Evolutionary conservation across 2,113 vertebrate species (phyloP).

Genomic region (Grantiella picta): DNA sequence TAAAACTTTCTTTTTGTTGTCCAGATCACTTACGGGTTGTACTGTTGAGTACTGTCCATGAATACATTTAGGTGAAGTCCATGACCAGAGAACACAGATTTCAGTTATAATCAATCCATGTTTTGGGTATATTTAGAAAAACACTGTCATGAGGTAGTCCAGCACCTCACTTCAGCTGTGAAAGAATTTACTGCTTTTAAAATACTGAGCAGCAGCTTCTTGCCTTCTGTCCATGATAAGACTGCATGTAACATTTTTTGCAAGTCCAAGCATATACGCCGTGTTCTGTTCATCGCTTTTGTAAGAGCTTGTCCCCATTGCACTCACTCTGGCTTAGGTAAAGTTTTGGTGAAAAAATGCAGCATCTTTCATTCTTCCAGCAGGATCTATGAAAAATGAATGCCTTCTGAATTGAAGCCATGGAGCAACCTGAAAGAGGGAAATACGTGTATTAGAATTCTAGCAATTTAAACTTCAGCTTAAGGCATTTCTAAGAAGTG

Average conservation of each 20-base stretch:
- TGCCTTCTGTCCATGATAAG: neutral
- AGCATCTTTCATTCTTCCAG: neutral
- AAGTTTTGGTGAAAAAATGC: neutral
- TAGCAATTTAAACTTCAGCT: neutral
- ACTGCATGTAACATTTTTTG: neutral
- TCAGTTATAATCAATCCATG: neutral
- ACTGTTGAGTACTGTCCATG: neutral
- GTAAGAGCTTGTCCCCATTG: neutral
- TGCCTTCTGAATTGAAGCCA: slow-evolving; percentile 92
- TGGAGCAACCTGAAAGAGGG: slow-evolving; percentile 83
- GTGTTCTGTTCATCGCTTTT: neutral
- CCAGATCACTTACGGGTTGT: accelerated
- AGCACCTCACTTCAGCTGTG: neutral
- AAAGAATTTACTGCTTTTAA: neutral
- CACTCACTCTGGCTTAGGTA: neutral
- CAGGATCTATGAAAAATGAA: slow-evolving; percentile 87
- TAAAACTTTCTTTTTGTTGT: neutral
- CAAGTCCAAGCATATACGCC: accelerated
- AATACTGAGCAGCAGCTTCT: neutral
- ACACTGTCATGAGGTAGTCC: neutral
- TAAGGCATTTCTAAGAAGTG: neutral
- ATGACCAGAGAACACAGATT: neutral
- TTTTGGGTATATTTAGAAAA: neutral
- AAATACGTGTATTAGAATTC: neutral
- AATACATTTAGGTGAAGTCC: neutral